Percentiles rank a stretch among this genome's conserved stretches.
Evolutionary conservation across 1,140 invertebrate genomes (phyloP).

Genomic region (Medauroidea extradentata): DNA sequence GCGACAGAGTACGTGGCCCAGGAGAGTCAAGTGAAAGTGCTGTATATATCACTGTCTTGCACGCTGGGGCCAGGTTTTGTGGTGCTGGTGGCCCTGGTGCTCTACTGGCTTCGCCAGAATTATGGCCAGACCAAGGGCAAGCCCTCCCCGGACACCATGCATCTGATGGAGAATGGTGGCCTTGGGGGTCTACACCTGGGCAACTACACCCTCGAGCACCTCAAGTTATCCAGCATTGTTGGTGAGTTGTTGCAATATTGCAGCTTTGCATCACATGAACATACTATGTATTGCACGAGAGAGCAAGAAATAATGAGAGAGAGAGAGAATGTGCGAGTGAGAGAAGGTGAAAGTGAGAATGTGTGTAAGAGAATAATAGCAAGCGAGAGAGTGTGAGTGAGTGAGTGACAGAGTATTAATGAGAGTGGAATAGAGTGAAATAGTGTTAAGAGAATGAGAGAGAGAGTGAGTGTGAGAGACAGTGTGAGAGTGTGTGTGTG

Average conservation of each 20-base stretch:
- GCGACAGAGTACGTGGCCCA: too few relatives aligned
- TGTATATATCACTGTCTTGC: too few relatives aligned
- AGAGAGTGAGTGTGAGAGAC: background rate
- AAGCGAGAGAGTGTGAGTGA: background rate
- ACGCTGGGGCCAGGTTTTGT: too few relatives aligned
- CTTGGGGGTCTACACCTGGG: slow-evolving; percentile 33
- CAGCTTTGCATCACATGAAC: too few relatives aligned
- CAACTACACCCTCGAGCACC: slow-evolving; percentile 56
- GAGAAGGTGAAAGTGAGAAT: background rate
- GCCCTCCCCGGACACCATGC: slow-evolving; percentile 5
- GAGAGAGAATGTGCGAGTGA: background rate
- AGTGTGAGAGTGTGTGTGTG: background rate
- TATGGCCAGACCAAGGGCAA: background rate
- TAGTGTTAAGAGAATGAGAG: background rate
- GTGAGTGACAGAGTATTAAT: background rate
- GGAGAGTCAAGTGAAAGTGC: too few relatives aligned
- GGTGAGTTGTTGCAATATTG: too few relatives aligned
- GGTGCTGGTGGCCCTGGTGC: too few relatives aligned
- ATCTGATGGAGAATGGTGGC: slow-evolving; percentile 9
- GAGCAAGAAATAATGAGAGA: background rate
- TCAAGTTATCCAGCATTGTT: slow-evolving; percentile 55
- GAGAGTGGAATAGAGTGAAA: background rate
- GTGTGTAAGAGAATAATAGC: background rate
- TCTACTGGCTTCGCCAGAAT: too few relatives aligned
- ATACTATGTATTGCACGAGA: too few relatives aligned